These are phyloP conservation scores for Mustelus asterias DNA, from an alignment of 2,113 vertebrate genomes.

Conservation along the genomic window DNA sequence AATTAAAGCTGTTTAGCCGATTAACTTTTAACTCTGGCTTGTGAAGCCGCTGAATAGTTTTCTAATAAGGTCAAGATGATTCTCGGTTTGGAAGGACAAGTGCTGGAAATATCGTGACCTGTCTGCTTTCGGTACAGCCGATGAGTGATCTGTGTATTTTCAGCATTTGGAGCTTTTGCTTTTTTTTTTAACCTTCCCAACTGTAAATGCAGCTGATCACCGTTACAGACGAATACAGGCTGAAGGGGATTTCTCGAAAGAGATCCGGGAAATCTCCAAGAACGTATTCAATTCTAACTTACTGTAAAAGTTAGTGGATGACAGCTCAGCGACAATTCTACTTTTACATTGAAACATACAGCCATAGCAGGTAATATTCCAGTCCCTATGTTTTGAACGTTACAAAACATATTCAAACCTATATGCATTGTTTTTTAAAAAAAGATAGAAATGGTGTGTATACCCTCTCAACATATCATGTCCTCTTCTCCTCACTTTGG, in stretches of 20 bases:
- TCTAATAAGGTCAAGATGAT: not conserved
- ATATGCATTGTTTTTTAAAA: not conserved
- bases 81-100: not conserved
- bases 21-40: not conserved
- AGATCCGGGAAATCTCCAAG: not conserved
- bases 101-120: not conserved
- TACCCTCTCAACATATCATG: slow-evolving; percentile 67
- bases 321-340: not conserved
- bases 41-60: not conserved
- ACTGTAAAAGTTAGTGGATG: not conserved
- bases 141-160: not conserved
- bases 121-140: too few species aligned
- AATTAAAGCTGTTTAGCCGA: not conserved
- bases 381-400: not conserved
- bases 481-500: slow-evolving; percentile 57
- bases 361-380: not conserved
- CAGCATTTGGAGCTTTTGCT: not conserved
- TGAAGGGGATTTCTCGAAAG: not conserved
- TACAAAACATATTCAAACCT: not conserved
- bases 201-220: not conserved
- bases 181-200: too few species aligned
- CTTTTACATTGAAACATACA: not conserved
- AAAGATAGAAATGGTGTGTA: slow-evolving; percentile 37
- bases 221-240: not conserved
- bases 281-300: not conserved